Conservation (phyloP, 2,797 vertebrate species). For the Pangasius larnaudii region DNA sequence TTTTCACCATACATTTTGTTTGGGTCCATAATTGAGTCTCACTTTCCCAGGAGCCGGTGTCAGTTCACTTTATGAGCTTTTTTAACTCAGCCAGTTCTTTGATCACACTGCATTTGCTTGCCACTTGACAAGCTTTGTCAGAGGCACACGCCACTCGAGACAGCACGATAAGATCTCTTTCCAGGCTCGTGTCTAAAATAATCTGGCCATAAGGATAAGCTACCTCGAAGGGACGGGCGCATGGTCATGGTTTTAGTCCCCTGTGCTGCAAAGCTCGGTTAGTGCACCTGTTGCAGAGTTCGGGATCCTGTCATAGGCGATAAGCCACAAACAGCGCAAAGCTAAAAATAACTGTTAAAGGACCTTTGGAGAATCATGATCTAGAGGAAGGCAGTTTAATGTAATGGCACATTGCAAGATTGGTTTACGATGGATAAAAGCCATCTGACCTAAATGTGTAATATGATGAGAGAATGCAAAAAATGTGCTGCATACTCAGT, state of each 20-base stretch:
- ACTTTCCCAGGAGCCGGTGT: conserved; percentile 8
- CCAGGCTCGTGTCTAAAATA: conserved; percentile 47
- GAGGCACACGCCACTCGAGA: conserved; percentile 54
- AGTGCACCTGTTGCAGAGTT: conserved; percentile 67
- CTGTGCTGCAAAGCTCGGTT: not conserved
- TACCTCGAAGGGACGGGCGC: not conserved
- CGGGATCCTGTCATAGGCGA: conserved; percentile 43
- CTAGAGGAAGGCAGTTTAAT: conserved; percentile 68
- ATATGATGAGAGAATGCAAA: conserved; percentile 45
- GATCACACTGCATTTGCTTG: conserved; percentile 48
- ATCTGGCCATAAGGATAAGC: conserved; percentile 53
- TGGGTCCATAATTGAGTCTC: conserved; percentile 64
- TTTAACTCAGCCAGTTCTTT: conserved; percentile 54
- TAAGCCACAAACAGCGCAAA: conserved; percentile 57
- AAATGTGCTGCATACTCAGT: conserved; percentile 5
- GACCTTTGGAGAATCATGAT: conserved; percentile 67
- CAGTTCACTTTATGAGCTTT: conserved; percentile 16
- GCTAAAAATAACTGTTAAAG: conserved; percentile 67
- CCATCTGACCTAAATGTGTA: not conserved
- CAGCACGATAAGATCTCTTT: conserved; percentile 62
- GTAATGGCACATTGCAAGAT: conserved; percentile 51
- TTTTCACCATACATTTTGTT: conserved; percentile 12
- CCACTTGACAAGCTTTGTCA: conserved; percentile 60
- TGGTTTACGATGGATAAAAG: not conserved
- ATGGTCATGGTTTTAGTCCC: conserved; percentile 11